These are phyloP conservation scores for Nebria brevicollis DNA, from an alignment of 2,888 invertebrate genomes.

Conservation along the genomic window DNA sequence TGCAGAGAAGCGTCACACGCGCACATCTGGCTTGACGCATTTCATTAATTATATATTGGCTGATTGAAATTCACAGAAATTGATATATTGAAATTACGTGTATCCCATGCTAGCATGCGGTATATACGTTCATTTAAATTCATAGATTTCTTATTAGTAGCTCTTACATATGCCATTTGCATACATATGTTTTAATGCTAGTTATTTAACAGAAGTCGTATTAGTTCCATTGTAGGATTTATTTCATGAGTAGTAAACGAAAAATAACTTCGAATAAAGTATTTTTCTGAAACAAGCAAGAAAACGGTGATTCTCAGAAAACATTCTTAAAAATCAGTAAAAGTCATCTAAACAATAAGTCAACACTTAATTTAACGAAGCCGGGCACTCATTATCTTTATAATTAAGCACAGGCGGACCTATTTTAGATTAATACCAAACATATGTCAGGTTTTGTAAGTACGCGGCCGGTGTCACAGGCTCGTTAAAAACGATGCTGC, in stretches of 20 bases:
- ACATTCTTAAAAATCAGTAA: slow-evolving; percentile 39
- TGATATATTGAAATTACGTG: slow-evolving; percentile 4
- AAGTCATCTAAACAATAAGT: slow-evolving; percentile 38
- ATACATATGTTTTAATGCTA: too few relatives aligned
- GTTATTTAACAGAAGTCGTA: too few relatives aligned
- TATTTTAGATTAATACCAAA: slow-evolving; percentile 55
- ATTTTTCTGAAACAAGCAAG: slow-evolving; percentile 8
- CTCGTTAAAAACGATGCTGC: slow-evolving; percentile 28
- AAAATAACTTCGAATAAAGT: too few relatives aligned
- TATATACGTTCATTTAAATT: not conserved
- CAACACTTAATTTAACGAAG: slow-evolving; percentile 40
- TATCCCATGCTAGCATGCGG: not conserved
- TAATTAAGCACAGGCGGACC: slow-evolving; percentile 54
- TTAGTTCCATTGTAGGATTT: too few relatives aligned
- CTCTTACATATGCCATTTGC: too few relatives aligned
- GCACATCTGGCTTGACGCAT: not conserved
- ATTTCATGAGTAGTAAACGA: too few relatives aligned
- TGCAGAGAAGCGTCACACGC: not conserved
- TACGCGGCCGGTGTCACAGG: slow-evolving; percentile 32
- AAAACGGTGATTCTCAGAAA: slow-evolving; percentile 17
- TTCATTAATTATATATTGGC: slow-evolving; percentile 21
- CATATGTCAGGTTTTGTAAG: slow-evolving; percentile 50
- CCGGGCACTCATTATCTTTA: slow-evolving; percentile 53
- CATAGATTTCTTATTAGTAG: not conserved
- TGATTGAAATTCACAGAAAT: slow-evolving; percentile 19